These are phyloP conservation scores for Atrina japonica DNA, from an alignment of 2,888 invertebrate genomes.

Conservation along the genomic window DNA sequence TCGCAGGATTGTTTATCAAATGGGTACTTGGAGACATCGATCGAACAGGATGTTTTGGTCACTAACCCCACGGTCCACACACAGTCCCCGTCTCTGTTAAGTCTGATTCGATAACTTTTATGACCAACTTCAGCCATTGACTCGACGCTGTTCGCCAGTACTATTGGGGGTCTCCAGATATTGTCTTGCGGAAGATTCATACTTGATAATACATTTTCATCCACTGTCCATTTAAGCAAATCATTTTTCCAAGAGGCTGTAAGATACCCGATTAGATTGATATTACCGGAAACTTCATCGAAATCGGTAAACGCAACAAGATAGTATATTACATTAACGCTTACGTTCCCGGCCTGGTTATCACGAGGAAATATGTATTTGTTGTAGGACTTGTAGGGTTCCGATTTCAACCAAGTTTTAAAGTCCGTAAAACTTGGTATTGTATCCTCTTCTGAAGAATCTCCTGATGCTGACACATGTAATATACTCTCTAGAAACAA, in stretches of 20 bases:
- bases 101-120: constrained; percentile 41
- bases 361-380: constrained; percentile 27
- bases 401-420: constrained; percentile 12
- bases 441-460: background rate
- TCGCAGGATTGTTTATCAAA: constrained; percentile 50
- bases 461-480: too few species aligned
- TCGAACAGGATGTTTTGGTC: constrained; percentile 43
- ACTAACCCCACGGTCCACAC: constrained; percentile 42
- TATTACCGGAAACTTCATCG: constrained; percentile 46
- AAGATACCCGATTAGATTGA: constrained; percentile 45
- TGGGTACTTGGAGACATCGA: constrained; percentile 48
- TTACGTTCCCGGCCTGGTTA: constrained; percentile 15
- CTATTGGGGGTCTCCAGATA: constrained; percentile 39
- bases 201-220: constrained; percentile 21
- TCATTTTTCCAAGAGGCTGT: constrained; percentile 47
- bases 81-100: constrained; percentile 38
- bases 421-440: constrained; percentile 12
- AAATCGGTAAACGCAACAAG: constrained; percentile 48
- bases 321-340: constrained; percentile 18
- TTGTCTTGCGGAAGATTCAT: constrained; percentile 22
- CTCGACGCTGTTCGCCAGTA: constrained; percentile 26
- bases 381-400: constrained; percentile 21
- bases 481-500: too few species aligned
- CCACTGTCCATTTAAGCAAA: constrained; percentile 43
- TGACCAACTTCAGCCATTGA: constrained; percentile 35